Evolutionary conservation across 2,888 invertebrate species (phyloP).

Genomic region (Eristalis tenax): DNA sequence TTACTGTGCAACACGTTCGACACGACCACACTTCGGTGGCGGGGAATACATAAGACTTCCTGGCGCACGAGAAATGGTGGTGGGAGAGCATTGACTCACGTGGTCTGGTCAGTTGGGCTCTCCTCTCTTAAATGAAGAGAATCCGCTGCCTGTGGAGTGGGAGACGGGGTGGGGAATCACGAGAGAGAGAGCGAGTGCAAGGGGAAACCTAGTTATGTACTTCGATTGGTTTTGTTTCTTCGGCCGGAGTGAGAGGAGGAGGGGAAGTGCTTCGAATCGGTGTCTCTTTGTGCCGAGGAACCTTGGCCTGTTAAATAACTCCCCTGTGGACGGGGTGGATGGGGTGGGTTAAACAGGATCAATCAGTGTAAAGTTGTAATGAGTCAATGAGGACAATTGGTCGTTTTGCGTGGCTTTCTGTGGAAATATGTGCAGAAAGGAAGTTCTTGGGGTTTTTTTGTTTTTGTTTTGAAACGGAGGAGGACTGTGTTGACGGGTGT

Average conservation of each 20-base stretch:
- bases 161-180: constrained; percentile 34
- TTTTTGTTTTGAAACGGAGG: neutral
- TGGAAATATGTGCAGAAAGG: neutral
- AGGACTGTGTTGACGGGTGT: too few species aligned
- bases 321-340: neutral
- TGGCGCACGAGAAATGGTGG: constrained; percentile 35
- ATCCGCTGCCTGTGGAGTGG: neutral
- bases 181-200: constrained; percentile 16
- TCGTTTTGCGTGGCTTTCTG: neutral
- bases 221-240: neutral
- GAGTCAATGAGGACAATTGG: neutral
- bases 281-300: neutral
- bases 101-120: constrained; percentile 61
- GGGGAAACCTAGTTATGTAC: neutral
- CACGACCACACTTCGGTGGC: neutral
- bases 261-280: neutral
- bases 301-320: neutral
- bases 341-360: neutral
- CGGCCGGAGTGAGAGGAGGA: neutral
- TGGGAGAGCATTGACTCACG: constrained; percentile 34
- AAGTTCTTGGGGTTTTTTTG: neutral
- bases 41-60: constrained; percentile 10
- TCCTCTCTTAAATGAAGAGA: constrained; percentile 54
- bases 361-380: constrained; percentile 1
- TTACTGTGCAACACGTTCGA: constrained; percentile 63